These are phyloP conservation scores for Cephalopholis sonnerati DNA, from an alignment of 2,113 vertebrate species.

Conservation along the genomic window DNA sequence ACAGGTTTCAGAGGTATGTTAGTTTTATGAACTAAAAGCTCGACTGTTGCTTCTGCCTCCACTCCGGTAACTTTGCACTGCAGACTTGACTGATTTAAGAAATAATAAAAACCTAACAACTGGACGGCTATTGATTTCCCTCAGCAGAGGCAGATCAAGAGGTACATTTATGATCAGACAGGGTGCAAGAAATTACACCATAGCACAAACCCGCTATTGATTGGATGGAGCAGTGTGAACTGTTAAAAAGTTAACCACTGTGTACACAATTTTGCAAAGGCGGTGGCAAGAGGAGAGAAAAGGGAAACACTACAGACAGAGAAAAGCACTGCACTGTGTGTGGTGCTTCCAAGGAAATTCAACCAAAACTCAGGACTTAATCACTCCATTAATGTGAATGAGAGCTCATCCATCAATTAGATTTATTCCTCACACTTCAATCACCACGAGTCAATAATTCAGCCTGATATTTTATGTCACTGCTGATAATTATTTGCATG, in stretches of 20 bases:
- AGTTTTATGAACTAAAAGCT: conserved; percentile 78
- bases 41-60: conserved; percentile 59
- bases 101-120: conserved; percentile 80
- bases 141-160: conserved; percentile 75
- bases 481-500: conserved; percentile 25
- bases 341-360: neutral
- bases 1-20: conserved; percentile 69
- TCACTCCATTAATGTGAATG: conserved; percentile 14
- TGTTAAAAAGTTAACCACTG: conserved; percentile 61
- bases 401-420: conserved; percentile 30
- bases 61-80: conserved; percentile 56
- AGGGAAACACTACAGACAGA: neutral
- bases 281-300: conserved; percentile 6
- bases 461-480: conserved; percentile 16
- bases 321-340: too few species aligned
- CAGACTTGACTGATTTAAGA: conserved; percentile 77
- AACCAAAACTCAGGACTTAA: conserved; percentile 20
- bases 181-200: conserved; percentile 75
- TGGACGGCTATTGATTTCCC: conserved; percentile 75
- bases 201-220: conserved; percentile 69
- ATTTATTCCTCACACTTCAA: conserved; percentile 11
- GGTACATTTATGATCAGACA: conserved; percentile 77
- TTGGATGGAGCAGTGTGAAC: conserved; percentile 54
- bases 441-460: neutral
- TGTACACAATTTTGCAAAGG: conserved; percentile 34